Evolutionary conservation across 2,113 vertebrate genomes (phyloP), one percentile per base, ranked within the genome.

Genomic region (Otis tarda): DNA sequence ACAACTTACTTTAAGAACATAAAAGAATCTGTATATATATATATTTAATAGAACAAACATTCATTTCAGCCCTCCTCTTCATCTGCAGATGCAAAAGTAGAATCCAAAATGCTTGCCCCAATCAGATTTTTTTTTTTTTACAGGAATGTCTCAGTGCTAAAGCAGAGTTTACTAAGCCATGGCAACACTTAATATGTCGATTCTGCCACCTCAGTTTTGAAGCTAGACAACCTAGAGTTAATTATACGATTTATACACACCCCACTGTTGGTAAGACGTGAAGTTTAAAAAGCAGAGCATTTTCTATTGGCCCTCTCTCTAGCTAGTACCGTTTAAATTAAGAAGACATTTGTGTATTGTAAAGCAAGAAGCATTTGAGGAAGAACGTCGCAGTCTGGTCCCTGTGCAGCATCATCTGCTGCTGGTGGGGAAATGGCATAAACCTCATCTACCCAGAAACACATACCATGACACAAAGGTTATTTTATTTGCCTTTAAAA

Each of bases 131-230:
- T 65, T 57, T 71, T 68, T 61, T 52, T 76, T 70, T 6, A 60
- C 59, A 59, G 82, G 92, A 97, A 65, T 20, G 49, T 22, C 59
- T 93, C 59, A 31, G 56, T 77, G 55, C 56, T 92, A 82, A 95
- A 87, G 37, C 31, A 81, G 28, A 91, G 49, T 35, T 90, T 69
- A 87, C 83, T 92, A 93, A 88, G 37, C 81, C 50, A 50, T 14
- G 16, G 39, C 56, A 85, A 35, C 17, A 60, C 39, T 61, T 60
- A 50, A 31, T 31, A 23, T 37, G 64, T 60, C 60, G 86, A 64
- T 56, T 73, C 50, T 81, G 55, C 53, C 64, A 74, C 53, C 41
- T 87, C 39, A 30, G 31, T 52, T 37, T 50, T 84, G 73, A 79
- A 96, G 87, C 67, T 76, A 73, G 19, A 37, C 45, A 60, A 30